Conservation (phyloP, 2,797 vertebrate species). For the Emydoidea blandingii region DNA sequence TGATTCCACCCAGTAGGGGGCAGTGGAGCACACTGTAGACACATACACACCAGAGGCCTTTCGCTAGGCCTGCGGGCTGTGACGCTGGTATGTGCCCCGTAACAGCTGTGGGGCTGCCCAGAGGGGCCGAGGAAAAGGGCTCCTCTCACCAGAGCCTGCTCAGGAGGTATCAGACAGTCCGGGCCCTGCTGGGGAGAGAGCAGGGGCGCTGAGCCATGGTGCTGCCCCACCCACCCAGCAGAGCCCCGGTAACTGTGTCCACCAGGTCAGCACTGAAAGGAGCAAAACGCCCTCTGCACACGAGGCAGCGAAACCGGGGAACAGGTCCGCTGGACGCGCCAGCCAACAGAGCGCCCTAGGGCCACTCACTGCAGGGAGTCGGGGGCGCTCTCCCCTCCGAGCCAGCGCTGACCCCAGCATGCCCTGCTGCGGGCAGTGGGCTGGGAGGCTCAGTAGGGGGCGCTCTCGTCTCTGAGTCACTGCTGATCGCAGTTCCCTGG, state of each 20-base stretch:
- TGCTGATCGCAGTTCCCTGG: not conserved
- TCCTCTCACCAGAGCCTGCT: not conserved
- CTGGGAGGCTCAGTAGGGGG: not conserved
- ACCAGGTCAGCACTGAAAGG: not conserved
- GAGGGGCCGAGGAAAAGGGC: not conserved
- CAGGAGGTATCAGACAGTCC: not conserved
- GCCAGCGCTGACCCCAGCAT: no score
- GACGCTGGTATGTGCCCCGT: not conserved
- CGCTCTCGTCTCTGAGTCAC: not conserved
- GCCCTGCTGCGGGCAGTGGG: no score
- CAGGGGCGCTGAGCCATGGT: no score
- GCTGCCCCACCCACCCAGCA: not conserved
- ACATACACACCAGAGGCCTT: not conserved
- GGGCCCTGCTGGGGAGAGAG: not conserved
- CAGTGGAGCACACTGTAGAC: not conserved
- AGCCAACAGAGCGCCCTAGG: accelerated
- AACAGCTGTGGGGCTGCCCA: not conserved
- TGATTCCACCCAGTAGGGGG: not conserved
- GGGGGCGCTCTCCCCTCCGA: no score
- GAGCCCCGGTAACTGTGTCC: not conserved
- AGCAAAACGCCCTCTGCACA: no score
- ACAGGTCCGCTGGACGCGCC: not conserved
- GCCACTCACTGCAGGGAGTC: no score
- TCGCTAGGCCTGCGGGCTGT: no score
- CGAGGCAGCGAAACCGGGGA: not conserved